These are phyloP conservation scores for Oscheius onirici DNA, from an alignment of 2,888 invertebrate species.

Conservation along the genomic window DNA sequence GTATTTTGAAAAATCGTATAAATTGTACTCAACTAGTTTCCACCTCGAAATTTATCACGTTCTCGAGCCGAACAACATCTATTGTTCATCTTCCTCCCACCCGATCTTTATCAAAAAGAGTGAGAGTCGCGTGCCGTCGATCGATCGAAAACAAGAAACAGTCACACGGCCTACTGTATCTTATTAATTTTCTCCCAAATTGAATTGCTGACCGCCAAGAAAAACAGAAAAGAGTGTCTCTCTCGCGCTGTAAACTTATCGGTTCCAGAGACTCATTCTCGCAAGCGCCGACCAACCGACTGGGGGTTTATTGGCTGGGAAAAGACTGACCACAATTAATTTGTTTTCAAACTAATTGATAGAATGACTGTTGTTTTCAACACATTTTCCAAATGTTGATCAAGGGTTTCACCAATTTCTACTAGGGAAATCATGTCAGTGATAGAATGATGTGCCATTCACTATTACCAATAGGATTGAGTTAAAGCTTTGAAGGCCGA, in stretches of 20 bases:
- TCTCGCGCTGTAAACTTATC: conserved; percentile 24
- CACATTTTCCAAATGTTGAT: too few relatives aligned
- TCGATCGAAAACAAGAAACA: conserved; percentile 9
- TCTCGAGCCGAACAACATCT: conserved; percentile 5
- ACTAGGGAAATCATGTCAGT: too few relatives aligned
- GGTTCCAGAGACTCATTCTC: conserved; percentile 10
- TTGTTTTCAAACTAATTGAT: not conserved
- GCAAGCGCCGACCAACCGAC: not conserved
- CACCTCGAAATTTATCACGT: not conserved
- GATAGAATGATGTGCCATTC: too few relatives aligned
- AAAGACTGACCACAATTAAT: conserved; percentile 10
- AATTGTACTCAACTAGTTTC: not conserved
- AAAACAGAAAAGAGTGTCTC: not conserved
- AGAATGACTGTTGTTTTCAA: too few relatives aligned
- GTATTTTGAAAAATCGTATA: too few relatives aligned
- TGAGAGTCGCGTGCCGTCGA: conserved; percentile 25
- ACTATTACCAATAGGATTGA: too few relatives aligned
- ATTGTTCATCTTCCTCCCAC: conserved; percentile 19
- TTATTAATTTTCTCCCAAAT: not conserved
- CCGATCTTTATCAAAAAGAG: conserved; percentile 18
- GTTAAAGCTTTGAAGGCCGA: too few relatives aligned
- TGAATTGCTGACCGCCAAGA: not conserved
- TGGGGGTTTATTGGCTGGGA: conserved; percentile 11
- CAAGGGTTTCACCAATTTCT: too few relatives aligned
- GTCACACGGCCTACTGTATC: conserved; percentile 2